Evolutionary conservation across 2,888 invertebrate genomes (phyloP).

Genomic region (Eucera pruinosa): DNA sequence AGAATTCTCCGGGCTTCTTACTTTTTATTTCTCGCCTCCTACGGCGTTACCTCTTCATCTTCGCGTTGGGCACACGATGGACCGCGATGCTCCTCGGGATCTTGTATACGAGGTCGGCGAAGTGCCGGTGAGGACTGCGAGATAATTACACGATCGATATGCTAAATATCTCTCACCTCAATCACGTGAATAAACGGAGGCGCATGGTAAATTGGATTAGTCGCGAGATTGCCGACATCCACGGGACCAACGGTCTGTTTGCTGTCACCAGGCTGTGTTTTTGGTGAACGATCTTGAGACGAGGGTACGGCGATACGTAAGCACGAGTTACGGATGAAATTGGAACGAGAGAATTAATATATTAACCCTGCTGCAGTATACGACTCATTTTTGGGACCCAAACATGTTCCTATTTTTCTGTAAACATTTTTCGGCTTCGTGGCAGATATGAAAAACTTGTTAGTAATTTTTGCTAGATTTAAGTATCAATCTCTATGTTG

Average conservation of each 20-base stretch:
- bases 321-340: background rate
- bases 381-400: too few species aligned
- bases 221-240: slow-evolving; percentile 28
- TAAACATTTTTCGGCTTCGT: too few species aligned
- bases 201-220: slow-evolving; percentile 62
- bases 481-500: too few species aligned
- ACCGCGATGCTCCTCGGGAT: slow-evolving; percentile 3
- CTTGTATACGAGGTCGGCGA: slow-evolving; percentile 1
- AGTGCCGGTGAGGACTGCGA: slow-evolving; percentile 33
- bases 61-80: slow-evolving; percentile 48
- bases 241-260: slow-evolving; percentile 21
- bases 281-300: slow-evolving; percentile 21
- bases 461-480: too few species aligned
- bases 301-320: background rate
- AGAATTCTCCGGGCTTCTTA: slow-evolving; percentile 67
- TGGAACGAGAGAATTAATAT: background rate
- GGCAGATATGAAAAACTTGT: too few species aligned
- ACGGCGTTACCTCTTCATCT: slow-evolving; percentile 81
- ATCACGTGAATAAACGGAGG: slow-evolving; percentile 65
- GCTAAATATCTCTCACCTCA: slow-evolving; percentile 70
- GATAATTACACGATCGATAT: slow-evolving; percentile 78
- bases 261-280: background rate
- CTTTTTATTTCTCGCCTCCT: slow-evolving; percentile 75
- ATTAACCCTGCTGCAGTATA: too few species aligned
- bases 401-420: too few species aligned